These are phyloP conservation scores for Trimorus sp. DNA, from an alignment of 2,888 invertebrate genomes.

Conservation along the genomic window DNA sequence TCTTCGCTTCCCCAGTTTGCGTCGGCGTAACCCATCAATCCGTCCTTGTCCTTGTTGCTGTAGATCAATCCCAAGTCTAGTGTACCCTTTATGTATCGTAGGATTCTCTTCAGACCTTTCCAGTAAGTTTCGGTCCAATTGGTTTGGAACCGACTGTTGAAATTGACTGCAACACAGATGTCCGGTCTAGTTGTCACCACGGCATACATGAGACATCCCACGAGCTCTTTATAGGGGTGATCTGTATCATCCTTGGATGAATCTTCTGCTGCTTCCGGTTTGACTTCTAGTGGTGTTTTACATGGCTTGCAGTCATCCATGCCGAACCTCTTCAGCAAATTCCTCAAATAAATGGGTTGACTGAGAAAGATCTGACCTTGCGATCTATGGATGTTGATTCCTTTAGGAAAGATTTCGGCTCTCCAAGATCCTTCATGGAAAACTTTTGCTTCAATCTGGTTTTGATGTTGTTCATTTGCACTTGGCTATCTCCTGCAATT, in stretches of 20 bases:
- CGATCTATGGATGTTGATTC: constrained; percentile 68
- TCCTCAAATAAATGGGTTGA: constrained; percentile 68
- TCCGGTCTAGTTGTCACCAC: constrained; percentile 62
- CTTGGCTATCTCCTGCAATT: constrained; percentile 61
- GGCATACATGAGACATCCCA: constrained; percentile 42
- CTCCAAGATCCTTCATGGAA: constrained; percentile 71
- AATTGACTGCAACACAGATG: constrained; percentile 52
- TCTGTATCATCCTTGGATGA: neutral
- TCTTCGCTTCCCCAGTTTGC: too few relatives aligned
- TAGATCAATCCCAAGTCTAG: constrained; percentile 5
- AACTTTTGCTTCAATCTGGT: constrained; percentile 63
- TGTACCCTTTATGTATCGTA: constrained; percentile 66
- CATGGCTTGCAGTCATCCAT: constrained; percentile 70
- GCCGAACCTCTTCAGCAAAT: constrained; percentile 68
- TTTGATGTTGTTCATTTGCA: constrained; percentile 63
- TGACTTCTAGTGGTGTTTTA: constrained; percentile 65
- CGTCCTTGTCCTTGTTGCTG: too few relatives aligned
- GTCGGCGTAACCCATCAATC: too few relatives aligned
- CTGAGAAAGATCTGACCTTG: constrained; percentile 61
- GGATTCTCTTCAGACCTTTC: constrained; percentile 66
- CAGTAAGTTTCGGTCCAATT: constrained; percentile 60
- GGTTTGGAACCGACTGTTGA: constrained; percentile 45
- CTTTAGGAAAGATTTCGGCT: constrained; percentile 67
- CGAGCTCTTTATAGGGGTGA: neutral
- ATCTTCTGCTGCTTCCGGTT: neutral